Conservation (phyloP, 1,140 invertebrate species). For the Ceratina calcarata region DNA sequence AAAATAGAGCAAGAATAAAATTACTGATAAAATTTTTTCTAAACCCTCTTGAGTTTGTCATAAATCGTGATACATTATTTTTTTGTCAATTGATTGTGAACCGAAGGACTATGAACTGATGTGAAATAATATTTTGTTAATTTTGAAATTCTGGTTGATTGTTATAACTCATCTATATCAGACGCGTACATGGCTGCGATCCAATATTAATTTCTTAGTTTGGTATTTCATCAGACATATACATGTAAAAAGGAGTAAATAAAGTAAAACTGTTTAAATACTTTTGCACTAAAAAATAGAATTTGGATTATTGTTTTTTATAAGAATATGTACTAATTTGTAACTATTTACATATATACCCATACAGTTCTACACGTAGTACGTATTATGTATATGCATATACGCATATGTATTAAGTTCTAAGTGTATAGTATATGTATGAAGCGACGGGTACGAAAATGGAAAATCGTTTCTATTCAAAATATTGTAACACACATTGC, state of each 20-base stretch:
- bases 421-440: not conserved
- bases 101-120: not conserved
- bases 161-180: constrained; percentile 38
- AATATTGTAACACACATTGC: not conserved
- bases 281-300: constrained; percentile 20
- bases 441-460: not conserved
- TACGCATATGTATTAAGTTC: not conserved
- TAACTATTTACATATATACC: not conserved
- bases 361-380: not conserved
- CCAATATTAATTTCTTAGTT: not conserved
- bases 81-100: no score
- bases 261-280: not conserved
- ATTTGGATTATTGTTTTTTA: constrained; percentile 33
- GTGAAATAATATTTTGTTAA: constrained; percentile 55
- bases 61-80: no score
- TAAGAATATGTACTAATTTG: constrained; percentile 16
- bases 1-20: no score
- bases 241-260: not conserved
- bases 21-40: no score
- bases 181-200: constrained; percentile 8
- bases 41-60: no score
- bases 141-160: constrained; percentile 70
- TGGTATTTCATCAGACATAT: not conserved
- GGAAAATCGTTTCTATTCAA: not conserved
- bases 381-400: not conserved